Evolutionary conservation across 1,140 invertebrate species (phyloP), one percentile per base, ranked within the genome.

Genomic region (Agrypnia vestita): DNA sequence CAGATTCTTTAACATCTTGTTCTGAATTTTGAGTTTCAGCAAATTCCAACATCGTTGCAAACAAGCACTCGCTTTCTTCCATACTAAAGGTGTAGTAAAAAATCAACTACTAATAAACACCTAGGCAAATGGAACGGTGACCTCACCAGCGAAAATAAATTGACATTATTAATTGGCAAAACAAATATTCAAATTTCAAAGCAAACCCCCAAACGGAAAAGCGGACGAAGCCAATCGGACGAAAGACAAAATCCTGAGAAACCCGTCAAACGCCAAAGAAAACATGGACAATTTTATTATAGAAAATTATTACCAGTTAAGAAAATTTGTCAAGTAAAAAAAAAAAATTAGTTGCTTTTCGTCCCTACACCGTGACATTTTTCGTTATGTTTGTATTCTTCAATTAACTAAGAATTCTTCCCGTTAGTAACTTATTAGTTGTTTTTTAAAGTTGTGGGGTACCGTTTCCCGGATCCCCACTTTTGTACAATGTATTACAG

Each of bases 161-260:
- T 74, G 69, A 62, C 77, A 74, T 69, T 62, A 43, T 78, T 79
- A 79, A 79, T 79, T 79, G 77, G 55, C 56, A 79, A 79, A 79
- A 73, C 77, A 79, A 79, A 79, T 79, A 79, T 79, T 79, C 69
- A 79, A 79, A 79, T 61, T 73, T 73, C 77, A 74, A 79, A 79
- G 69, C 67, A 10, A 6, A 55, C 51, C 44, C 55, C 44, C 11
- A 79, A 79, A 79, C 67, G 77, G 77, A 79, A 79, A 74, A 74
- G 55, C 69, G 47, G 53, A 72, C 61, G 59, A 76, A 76, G 64
- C 49, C 55, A 64, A 62, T 77, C 75, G 61, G 67, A 69, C 47
- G 77, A 78, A 35, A 35, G 25, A 35, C 25, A 35, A 35, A 35
- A 35, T 35, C 25, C 25, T 35, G 25, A 35, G 25, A 35, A 56